Conservation (phyloP, 2,888 invertebrate species). For the Pachycephus smyrnensis region DNA sequence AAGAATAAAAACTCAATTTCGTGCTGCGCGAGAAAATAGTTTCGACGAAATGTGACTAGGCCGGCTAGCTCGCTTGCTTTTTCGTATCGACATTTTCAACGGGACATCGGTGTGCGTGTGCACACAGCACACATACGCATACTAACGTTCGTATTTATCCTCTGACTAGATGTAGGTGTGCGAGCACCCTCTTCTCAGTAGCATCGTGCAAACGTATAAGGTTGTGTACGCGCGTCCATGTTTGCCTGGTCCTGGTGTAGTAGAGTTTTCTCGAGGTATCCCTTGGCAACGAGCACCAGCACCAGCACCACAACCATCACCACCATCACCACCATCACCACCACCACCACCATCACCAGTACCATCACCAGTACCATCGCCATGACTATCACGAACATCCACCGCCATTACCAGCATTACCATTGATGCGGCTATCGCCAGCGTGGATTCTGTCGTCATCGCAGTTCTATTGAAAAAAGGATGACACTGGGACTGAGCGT, state of each 20-base stretch:
- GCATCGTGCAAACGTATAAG: not conserved
- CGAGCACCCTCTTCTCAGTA: conserved; percentile 1
- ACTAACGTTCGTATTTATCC: conserved; percentile 14
- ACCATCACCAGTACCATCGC: not conserved
- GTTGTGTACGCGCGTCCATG: conserved; percentile 23
- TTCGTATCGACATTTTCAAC: conserved; percentile 67
- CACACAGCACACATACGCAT: conserved; percentile 24
- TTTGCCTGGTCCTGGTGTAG: conserved; percentile 25
- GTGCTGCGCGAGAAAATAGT: not conserved
- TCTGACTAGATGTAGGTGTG: conserved; percentile 26
- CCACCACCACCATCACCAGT: too few relatives aligned
- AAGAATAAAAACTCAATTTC: not conserved
- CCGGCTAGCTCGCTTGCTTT: conserved; percentile 51
- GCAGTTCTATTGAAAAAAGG: too few relatives aligned
- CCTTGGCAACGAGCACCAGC: conserved; percentile 65
- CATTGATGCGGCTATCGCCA: not conserved
- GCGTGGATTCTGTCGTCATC: too few relatives aligned
- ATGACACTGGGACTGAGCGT: too few relatives aligned
- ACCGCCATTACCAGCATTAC: not conserved
- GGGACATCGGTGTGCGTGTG: conserved; percentile 37
- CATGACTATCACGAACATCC: not conserved
- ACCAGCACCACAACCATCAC: conserved; percentile 34
- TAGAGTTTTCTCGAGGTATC: conserved; percentile 67
- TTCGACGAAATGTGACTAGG: not conserved
- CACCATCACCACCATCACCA: conserved; percentile 32